phyloP scores from a whole-genome alignment of 1,140 invertebrate genomes.

The Micrasema longulum region DNA sequence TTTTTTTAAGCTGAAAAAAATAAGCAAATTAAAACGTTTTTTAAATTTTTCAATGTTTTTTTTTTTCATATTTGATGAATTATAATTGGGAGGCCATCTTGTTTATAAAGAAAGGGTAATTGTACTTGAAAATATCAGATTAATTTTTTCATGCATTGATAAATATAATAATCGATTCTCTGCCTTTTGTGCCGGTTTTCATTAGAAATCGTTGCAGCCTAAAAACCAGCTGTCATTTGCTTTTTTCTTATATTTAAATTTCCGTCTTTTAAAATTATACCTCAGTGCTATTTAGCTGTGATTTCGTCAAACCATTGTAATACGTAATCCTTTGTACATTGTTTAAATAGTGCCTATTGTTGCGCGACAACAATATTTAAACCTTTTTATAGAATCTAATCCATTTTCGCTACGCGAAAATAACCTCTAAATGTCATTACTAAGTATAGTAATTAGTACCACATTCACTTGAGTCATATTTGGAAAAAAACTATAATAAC shows the following conservation, averaged over 20 bases:
- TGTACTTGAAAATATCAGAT: background rate
- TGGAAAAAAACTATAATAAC: no score
- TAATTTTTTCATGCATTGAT: background rate
- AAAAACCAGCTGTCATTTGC: background rate
- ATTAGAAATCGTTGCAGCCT: background rate
- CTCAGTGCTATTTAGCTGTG: no score
- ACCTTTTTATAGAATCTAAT: background rate
- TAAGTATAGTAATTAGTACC: no score
- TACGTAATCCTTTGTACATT: constrained; percentile 19
- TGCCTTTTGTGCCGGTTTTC: background rate
- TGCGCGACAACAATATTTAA: background rate
- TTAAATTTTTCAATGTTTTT: no score
- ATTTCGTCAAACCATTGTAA: constrained; percentile 16
- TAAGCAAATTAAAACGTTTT: no score
- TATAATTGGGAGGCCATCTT: no score
- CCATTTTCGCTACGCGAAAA: background rate
- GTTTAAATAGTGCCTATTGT: background rate
- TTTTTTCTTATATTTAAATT: background rate
- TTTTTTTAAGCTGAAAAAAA: no score
- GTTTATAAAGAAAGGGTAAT: no score
- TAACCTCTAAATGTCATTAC: background rate
- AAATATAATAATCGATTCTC: background rate
- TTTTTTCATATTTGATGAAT: no score
- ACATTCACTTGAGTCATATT: no score
- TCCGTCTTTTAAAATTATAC: background rate